Evolutionary conservation across 2,113 vertebrate species (phyloP).

Genomic region (Toxotes chatareus): DNA sequence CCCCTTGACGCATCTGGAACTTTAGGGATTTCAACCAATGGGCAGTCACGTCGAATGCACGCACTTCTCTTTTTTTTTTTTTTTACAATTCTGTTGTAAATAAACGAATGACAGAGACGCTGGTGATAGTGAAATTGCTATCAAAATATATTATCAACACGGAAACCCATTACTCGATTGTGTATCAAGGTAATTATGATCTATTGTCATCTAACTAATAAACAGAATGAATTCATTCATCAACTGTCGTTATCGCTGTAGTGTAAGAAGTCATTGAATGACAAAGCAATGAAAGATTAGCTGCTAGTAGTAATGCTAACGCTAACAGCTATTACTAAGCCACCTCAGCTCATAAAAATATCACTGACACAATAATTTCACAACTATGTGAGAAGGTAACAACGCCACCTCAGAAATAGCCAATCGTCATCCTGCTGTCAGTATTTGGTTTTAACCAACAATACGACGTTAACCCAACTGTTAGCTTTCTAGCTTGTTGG

Average conservation of each 20-base stretch:
- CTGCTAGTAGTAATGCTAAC: conserved; percentile 70
- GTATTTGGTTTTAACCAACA: not conserved
- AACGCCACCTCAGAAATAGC: not conserved
- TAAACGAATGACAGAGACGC: conserved; percentile 80
- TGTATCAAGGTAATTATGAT: conserved; percentile 61
- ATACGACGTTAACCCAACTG: not conserved
- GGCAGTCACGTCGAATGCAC: conserved; percentile 40
- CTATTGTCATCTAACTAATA: not conserved
- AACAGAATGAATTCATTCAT: not conserved
- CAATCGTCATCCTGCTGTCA: not conserved
- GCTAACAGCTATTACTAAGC: conserved; percentile 59
- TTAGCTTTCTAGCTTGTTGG: conserved; percentile 36
- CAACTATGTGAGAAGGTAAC: not conserved
- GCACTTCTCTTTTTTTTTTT: conserved; percentile 42
- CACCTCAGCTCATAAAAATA: conserved; percentile 4
- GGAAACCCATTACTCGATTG: conserved; percentile 27
- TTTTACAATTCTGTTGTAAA: conserved; percentile 82
- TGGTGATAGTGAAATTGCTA: conserved; percentile 47
- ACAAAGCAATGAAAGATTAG: conserved; percentile 71
- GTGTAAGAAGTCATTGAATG: conserved; percentile 53
- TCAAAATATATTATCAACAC: conserved; percentile 29
- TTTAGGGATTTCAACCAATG: conserved; percentile 82
- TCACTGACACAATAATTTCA: not conserved
- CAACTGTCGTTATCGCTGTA: not conserved
- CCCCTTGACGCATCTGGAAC: conserved; percentile 62